Evolutionary conservation across 1,140 invertebrate species (phyloP), one percentile per base, ranked within the genome.

Genomic region (Ladona fulva): DNA sequence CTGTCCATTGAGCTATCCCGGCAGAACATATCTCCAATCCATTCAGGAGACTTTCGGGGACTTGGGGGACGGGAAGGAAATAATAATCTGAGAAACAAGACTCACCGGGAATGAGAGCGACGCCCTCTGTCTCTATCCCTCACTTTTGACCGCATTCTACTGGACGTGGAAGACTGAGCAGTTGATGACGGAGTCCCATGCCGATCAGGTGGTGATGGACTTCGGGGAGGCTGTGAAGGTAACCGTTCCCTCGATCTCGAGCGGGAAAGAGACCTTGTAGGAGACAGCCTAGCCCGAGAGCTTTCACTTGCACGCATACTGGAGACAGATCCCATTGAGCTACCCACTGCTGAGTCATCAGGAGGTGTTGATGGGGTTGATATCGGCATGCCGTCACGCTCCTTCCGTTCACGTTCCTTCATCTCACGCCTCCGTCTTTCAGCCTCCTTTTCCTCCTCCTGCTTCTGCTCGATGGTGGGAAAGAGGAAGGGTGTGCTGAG

Each of bases 371-470:
- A 66, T 16, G 52, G 52, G 52, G 52, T 66, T 25, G 74, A 75
- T 1, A 25, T 75, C 10, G 74, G 74, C 1, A 25, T 24, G n/a
- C 24, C 74, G 24, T 75, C 74, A 25, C 74, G 74, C 24, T 75
- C 74, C 44, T 82, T 80, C 73, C 81, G 79, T 74, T 83, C 82
- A 66, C 82, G 80, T 76, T 83, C 82, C 59, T 81, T 80, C 59
- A 82, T 81, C 73, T 83, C 79, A 44, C 84, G 81, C 42, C 82
- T 80, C 74, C 84, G 83, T 25, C 84, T 78, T 77, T 86, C 85
- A 1, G 83, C 81, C 77, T 87, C 85, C 78, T 85, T 86, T 78
- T 86, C 88, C 82, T 89, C 88, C 81, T 91, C 90, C 86, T 91
- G 89, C 87, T 90, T 90, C 89, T 90, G 87, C 16, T 66, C 52